These are phyloP conservation scores for Ceratotherium simum DNA, from an alignment of 2,113 vertebrate genomes.

Conservation along the genomic window DNA sequence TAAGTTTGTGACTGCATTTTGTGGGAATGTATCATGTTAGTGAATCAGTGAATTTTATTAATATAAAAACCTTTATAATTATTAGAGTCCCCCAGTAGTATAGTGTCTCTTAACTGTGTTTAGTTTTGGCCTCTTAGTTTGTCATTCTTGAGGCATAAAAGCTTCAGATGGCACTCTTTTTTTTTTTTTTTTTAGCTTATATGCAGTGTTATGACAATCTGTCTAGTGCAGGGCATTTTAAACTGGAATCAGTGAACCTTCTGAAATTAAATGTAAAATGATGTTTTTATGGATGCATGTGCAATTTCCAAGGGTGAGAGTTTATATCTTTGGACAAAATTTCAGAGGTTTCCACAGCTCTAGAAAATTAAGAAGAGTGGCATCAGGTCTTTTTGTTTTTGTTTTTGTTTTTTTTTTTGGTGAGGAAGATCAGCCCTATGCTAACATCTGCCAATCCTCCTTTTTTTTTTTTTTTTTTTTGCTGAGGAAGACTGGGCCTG, in stretches of 20 bases:
- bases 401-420: no score
- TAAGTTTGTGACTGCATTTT: slow-evolving; percentile 38
- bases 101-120: background rate
- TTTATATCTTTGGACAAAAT: background rate
- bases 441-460: no score
- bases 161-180: background rate
- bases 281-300: background rate
- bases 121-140: background rate
- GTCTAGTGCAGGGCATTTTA: background rate
- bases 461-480: no score
- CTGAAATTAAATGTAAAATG: background rate
- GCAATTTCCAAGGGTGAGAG: background rate
- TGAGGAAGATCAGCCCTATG: no score
- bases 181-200: background rate
- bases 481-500: no score
- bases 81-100: background rate
- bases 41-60: slow-evolving; percentile 43
- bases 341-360: slow-evolving; percentile 5
- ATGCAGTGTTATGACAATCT: background rate
- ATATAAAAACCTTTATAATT: background rate
- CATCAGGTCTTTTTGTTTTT: background rate
- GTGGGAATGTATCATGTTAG: background rate
- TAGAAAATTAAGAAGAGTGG: background rate
- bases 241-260: background rate
- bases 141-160: background rate